These are phyloP conservation scores for Ctenoplectra terminalis DNA, from an alignment of 1,140 invertebrate species.

Conservation along the genomic window DNA sequence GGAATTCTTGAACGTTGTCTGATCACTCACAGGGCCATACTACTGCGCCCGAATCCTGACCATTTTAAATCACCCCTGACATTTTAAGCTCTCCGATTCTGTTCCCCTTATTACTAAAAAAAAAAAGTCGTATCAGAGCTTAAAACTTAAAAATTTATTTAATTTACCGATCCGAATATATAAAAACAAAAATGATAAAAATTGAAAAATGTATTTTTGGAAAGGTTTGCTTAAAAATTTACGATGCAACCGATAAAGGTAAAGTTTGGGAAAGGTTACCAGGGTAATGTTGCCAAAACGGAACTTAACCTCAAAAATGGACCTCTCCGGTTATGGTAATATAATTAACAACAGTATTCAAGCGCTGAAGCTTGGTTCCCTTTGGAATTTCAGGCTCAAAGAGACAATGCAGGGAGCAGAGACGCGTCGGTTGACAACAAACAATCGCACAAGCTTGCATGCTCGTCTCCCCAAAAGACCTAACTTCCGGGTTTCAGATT, in stretches of 20 bases:
- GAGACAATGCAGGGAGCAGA: background rate
- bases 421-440: background rate
- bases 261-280: too few relatives aligned
- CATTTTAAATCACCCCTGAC: background rate
- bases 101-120: too few relatives aligned
- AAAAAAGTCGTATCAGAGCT: too few relatives aligned
- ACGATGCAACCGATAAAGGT: too few relatives aligned
- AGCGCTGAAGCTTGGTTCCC: background rate
- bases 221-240: too few relatives aligned
- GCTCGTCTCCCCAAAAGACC: constrained; percentile 12
- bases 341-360: constrained; percentile 1
- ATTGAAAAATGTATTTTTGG: too few relatives aligned
- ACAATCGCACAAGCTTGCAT: background rate
- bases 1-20: constrained; percentile 32
- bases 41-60: background rate
- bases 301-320: background rate
- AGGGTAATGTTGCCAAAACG: background rate
- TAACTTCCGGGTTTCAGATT: background rate
- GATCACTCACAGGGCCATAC: background rate
- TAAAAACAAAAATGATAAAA: too few relatives aligned
- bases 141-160: too few relatives aligned
- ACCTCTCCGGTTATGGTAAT: background rate
- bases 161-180: too few relatives aligned
- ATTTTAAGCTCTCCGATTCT: background rate
- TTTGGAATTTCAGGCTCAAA: constrained; percentile 2